These are phyloP conservation scores for Camelus dromedarius DNA, from an alignment of 2,113 vertebrate species.

Conservation along the genomic window DNA sequence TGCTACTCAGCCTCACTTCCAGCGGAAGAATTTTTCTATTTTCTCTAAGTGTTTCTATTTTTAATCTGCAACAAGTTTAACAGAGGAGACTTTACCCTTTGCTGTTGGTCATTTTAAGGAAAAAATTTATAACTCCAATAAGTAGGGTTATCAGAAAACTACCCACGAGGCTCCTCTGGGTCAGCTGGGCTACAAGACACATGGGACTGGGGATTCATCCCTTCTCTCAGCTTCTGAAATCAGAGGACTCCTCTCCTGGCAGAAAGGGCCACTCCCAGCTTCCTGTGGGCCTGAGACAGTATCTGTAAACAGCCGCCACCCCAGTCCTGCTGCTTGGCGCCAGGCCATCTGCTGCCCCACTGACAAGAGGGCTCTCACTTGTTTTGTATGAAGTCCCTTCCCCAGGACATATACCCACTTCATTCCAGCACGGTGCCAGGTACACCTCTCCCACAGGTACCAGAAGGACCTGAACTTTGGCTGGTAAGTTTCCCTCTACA, in stretches of 20 bases:
- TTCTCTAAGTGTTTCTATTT: not conserved
- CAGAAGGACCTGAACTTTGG: not conserved
- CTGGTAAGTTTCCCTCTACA: not conserved
- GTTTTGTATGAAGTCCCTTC: not conserved
- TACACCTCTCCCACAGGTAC: not conserved
- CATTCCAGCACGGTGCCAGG: not conserved
- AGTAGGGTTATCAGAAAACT: not conserved
- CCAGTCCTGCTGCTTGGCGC: not conserved
- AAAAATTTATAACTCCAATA: not conserved
- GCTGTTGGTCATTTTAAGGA: not conserved
- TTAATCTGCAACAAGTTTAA: not conserved
- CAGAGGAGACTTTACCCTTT: not conserved
- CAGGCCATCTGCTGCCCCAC: not conserved
- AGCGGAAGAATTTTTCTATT: not conserved
- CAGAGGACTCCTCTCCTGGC: not conserved
- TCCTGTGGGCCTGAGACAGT: not conserved
- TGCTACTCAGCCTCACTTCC: fast-evolving
- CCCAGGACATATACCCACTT: not conserved
- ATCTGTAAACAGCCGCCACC: not conserved
- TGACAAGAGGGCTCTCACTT: not conserved
- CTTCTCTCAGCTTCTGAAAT: not conserved
- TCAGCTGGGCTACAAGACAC: not conserved
- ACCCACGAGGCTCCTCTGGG: not conserved
- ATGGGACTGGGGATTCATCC: too few relatives aligned
- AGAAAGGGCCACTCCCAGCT: not conserved